Evolutionary conservation across 2,113 vertebrate genomes (phyloP).

Genomic region (Monopterus albus): DNA sequence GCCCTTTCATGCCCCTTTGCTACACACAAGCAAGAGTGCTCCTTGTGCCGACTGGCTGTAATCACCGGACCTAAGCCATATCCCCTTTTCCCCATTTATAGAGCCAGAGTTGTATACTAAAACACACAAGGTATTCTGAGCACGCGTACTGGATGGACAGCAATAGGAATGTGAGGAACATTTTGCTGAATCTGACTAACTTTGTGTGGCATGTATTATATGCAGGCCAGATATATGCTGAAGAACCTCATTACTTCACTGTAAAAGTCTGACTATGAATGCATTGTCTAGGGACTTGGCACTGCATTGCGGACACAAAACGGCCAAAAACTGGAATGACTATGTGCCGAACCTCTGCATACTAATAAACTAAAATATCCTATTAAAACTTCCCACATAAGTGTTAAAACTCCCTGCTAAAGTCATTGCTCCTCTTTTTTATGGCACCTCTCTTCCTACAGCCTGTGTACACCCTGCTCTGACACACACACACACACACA

Average conservation of each 20-base stretch:
- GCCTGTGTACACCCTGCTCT: background rate
- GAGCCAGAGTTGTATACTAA: no score
- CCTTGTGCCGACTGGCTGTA: no score
- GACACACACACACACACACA: constrained; percentile 27
- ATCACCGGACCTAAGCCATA: no score
- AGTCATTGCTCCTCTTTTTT: constrained; percentile 22
- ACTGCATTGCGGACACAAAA: background rate
- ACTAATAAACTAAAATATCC: constrained; percentile 58
- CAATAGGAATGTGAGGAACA: no score
- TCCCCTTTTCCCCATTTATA: no score
- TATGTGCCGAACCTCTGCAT: constrained; percentile 58
- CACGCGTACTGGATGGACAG: no score
- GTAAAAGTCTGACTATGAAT: no score
- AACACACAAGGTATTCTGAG: no score
- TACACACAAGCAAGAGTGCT: no score
- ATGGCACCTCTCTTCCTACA: constrained; percentile 4
- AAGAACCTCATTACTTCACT: no score
- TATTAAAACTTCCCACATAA: constrained; percentile 38
- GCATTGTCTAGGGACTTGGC: constrained; percentile 3
- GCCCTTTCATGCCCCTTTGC: no score
- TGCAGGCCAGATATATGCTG: background rate
- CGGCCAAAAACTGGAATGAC: constrained; percentile 11
- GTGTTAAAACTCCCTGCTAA: constrained; percentile 36
- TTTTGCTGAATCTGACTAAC: no score
- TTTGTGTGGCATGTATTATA: background rate